Evolutionary conservation across 2,888 invertebrate species (phyloP).

Genomic region (Tortrix viridana): DNA sequence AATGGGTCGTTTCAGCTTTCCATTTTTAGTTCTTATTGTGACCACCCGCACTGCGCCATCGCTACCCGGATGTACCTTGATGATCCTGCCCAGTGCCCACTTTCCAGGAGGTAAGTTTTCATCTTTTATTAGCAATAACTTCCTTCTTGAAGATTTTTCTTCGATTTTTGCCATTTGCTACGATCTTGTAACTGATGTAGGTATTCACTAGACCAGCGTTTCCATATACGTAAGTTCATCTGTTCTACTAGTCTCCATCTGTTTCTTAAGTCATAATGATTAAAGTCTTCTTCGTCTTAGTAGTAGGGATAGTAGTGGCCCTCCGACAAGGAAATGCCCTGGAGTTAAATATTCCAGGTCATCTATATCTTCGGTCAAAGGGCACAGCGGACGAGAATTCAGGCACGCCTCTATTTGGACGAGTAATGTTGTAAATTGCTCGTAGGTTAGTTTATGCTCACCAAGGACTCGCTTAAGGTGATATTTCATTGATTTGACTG

Average conservation of each 20-base stretch:
- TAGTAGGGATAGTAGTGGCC: constrained; percentile 29
- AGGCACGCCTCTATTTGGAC: constrained; percentile 41
- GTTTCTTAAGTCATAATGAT: not conserved
- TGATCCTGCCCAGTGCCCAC: too few relatives aligned
- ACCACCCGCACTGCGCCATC: not conserved
- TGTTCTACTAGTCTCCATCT: constrained; percentile 28
- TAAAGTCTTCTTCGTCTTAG: constrained; percentile 10
- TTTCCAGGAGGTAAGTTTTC: too few relatives aligned
- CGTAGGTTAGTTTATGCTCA: constrained; percentile 36
- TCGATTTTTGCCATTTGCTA: too few relatives aligned
- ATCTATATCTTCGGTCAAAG: constrained; percentile 41
- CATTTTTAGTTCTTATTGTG: not conserved
- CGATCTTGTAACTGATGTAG: constrained; percentile 8
- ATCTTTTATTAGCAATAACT: too few relatives aligned
- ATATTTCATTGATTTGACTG: constrained; percentile 38
- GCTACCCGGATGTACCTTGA: not conserved
- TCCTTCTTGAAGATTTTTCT: too few relatives aligned
- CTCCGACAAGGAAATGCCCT: constrained; percentile 42
- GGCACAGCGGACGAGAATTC: constrained; percentile 40
- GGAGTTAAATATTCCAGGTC: constrained; percentile 43
- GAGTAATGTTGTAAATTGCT: constrained; percentile 39
- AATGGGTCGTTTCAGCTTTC: too few relatives aligned
- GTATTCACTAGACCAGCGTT: constrained; percentile 29
- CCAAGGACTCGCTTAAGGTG: constrained; percentile 39
- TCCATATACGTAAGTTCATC: constrained; percentile 33